Conservation (phyloP, 1,140 invertebrate species). For the Euschistus heros region DNA sequence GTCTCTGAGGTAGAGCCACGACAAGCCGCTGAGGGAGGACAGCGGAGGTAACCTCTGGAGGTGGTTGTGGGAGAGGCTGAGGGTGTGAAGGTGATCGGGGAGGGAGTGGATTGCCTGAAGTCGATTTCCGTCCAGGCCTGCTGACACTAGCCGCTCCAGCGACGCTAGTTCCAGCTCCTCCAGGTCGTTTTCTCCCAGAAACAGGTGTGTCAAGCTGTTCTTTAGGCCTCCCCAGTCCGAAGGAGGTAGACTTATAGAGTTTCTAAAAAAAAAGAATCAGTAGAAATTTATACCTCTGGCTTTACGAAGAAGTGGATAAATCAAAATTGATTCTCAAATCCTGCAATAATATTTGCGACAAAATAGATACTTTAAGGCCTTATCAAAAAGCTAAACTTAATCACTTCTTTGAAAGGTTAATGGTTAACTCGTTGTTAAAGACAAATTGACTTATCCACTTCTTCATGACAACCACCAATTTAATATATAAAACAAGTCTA, state of each 20-base stretch:
- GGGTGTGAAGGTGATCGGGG: slow-evolving; percentile 50
- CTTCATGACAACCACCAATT: too few species aligned
- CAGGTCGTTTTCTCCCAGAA: slow-evolving; percentile 71
- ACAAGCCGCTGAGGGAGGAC: slow-evolving; percentile 32
- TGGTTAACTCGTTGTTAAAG: too few species aligned
- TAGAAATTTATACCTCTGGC: too few species aligned
- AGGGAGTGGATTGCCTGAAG: slow-evolving; percentile 50
- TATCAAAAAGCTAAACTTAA: too few species aligned
- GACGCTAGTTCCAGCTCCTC: slow-evolving; percentile 42
- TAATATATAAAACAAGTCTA: too few species aligned
- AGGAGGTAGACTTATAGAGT: slow-evolving; percentile 48
- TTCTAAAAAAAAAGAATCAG: slow-evolving; percentile 40
- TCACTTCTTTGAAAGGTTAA: too few species aligned
- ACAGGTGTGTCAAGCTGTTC: slow-evolving; percentile 62
- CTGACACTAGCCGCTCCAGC: slow-evolving; percentile 50
- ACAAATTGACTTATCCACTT: too few species aligned
- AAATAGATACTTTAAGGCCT: too few species aligned
- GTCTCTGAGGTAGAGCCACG: slow-evolving; percentile 67
- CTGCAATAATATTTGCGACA: too few species aligned
- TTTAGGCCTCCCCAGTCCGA: slow-evolving; percentile 63
- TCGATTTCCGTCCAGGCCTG: slow-evolving; percentile 64
- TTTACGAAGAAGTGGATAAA: too few species aligned
- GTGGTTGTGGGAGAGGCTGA: slow-evolving; percentile 64
- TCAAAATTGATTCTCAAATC: too few species aligned
- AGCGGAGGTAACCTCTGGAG: slow-evolving; percentile 48